Base-by-base conservation (phyloP, 2,888 invertebrate genomes). In the Trichogramma dendrolimi region DNA sequence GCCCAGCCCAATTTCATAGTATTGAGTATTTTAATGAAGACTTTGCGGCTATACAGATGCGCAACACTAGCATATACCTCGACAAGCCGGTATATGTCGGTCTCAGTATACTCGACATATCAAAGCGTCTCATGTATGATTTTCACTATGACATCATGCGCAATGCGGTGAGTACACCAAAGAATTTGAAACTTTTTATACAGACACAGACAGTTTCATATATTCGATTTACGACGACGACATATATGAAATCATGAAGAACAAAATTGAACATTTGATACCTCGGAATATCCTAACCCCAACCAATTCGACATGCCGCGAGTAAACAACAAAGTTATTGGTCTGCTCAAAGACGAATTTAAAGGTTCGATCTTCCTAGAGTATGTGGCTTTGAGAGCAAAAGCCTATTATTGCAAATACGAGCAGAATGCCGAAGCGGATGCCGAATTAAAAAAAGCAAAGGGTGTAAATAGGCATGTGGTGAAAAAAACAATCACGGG, bases 51-150 rank as follows among this genome's bases (percentile, higher is more conserved):
- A n/a, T 70, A 4, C 56, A 10, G 6, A 70, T 69, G 53, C 67
- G 73, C 2, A 69, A 72, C 69, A 58, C 72, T 55, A 67, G 71
- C 8, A 57, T 79, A 14, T 55, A 69, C 64, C 77, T 78, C 64
- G 58, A 63, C 1, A 77, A 79, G 60, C 60, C 66, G 0, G 43
- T 66, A 0, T 79, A 75, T 73, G 43, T 67, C 6, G 54, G 61
- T 6, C 43, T 39, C 4, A 62, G 60, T 42, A 64, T 80, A 6
- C 48, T 55, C 6, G 52, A 58, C 39, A 6, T 58, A 4, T 58
- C 58, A 4, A 58, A 58, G 14, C 40, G 6, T 5, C 7, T 52
- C 2, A 39, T 58, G 27, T 53, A 53, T 10, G 38, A 47, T 8
- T 53, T 53, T 6, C 59, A 52, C 6, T 58, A 58, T n/a, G n/a